These are phyloP conservation scores for Microctonus aethiopoides DNA, from an alignment of 2,888 invertebrate species.

Conservation along the genomic window DNA sequence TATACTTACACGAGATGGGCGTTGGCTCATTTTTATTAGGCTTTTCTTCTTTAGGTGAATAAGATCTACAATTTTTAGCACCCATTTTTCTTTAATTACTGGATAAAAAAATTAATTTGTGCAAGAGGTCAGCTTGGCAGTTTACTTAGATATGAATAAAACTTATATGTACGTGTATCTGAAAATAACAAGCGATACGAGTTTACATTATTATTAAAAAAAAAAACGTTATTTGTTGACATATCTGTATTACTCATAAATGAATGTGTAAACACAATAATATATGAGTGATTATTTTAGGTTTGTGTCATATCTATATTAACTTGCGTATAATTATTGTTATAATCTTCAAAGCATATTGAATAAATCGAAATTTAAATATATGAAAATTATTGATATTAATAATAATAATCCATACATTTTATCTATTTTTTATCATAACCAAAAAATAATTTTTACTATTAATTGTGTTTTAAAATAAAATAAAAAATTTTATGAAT, in stretches of 20 bases:
- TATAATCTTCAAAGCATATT: too few species aligned
- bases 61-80: slow-evolving; percentile 51
- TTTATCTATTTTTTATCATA: too few species aligned
- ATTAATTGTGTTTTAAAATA: too few species aligned
- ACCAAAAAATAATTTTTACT: too few species aligned
- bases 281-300: neutral
- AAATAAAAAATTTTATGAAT: too few species aligned
- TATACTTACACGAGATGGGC: slow-evolving; percentile 4
- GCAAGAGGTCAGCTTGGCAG: neutral
- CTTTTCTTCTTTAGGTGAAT: slow-evolving; percentile 48
- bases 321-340: neutral
- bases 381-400: too few species aligned
- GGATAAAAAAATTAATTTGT: slow-evolving; percentile 18
- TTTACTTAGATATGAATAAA: neutral
- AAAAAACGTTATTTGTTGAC: neutral
- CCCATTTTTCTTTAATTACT: slow-evolving; percentile 44
- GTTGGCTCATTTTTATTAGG: slow-evolving; percentile 37
- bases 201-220: neutral
- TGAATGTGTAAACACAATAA: too few species aligned
- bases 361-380: too few species aligned
- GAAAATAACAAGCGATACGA: neutral
- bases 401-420: too few species aligned
- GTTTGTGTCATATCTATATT: neutral
- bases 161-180: neutral
- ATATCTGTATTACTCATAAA: neutral